Conservation (phyloP, 1,140 invertebrate genomes). For the Ceratoteleas bidentatus region DNA sequence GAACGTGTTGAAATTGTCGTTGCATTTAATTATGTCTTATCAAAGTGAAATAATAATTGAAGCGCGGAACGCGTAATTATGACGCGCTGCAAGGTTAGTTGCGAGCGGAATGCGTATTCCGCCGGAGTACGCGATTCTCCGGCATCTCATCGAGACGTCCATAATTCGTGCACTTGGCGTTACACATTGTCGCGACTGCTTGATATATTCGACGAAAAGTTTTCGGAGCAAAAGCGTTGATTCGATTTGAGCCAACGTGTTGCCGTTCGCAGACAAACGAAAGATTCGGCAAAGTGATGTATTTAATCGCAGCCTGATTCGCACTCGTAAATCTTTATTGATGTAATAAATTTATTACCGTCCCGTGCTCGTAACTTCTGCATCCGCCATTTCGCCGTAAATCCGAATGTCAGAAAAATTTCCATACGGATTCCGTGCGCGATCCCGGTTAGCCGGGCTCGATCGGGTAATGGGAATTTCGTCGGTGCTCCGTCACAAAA, state of each 20-base stretch:
- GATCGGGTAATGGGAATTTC: too few species aligned
- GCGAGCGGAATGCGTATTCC: not conserved
- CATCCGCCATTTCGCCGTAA: conserved; percentile 2
- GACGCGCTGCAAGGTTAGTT: too few species aligned
- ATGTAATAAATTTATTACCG: conserved; percentile 21
- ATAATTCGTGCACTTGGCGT: not conserved
- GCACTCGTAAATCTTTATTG: conserved; percentile 17
- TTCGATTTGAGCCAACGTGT: not conserved
- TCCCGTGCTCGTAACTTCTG: conserved; percentile 1
- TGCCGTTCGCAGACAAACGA: not conserved
- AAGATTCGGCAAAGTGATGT: not conserved
- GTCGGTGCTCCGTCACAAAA: not conserved
- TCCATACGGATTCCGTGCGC: not conserved
- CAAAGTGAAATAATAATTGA: conserved; percentile 19
- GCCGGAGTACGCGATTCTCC: not conserved
- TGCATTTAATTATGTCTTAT: conserved; percentile 22
- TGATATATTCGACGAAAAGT: too few species aligned
- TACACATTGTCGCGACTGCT: too few species aligned
- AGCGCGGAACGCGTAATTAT: not conserved
- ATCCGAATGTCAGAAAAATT: conserved; percentile 2
- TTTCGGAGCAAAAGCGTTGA: too few species aligned
- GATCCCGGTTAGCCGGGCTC: too few species aligned
- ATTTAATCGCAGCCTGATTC: conserved; percentile 14
- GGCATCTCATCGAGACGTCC: not conserved
- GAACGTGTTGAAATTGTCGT: conserved; percentile 21